Evolutionary conservation across 1,140 invertebrate species (phyloP).

Genomic region (Macrobrachium nipponense): DNA sequence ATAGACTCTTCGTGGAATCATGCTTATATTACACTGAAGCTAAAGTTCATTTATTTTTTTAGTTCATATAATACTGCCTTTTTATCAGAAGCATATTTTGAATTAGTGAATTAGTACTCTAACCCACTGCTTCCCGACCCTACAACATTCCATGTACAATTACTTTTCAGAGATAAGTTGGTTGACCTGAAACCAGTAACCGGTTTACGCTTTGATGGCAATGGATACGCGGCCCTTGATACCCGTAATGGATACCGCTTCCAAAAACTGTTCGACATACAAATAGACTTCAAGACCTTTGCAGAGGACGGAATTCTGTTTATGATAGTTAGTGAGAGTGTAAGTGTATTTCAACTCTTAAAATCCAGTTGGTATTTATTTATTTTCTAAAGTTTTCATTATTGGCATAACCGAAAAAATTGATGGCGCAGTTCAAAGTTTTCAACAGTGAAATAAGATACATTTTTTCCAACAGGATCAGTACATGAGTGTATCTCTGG

Average conservation of each 20-base stretch:
- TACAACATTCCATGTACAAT: not conserved
- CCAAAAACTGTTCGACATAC: constrained; percentile 73
- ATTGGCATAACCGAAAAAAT: too few species aligned
- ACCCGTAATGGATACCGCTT: constrained; percentile 72
- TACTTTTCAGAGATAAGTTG: constrained; percentile 71
- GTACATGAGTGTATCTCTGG: constrained; percentile 44
- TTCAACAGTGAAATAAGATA: not conserved
- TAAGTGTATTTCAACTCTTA: constrained; percentile 65
- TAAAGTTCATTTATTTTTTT: too few species aligned
- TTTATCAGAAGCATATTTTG: too few species aligned
- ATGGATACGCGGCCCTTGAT: constrained; percentile 82
- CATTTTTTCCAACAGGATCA: constrained; percentile 32
- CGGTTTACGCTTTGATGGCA: constrained; percentile 87
- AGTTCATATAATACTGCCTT: too few species aligned
- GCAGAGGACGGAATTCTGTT: constrained; percentile 89
- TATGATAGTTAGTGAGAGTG: constrained; percentile 68
- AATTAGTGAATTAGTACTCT: too few species aligned
- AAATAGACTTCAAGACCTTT: constrained; percentile 87
- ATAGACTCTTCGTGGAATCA: too few species aligned
- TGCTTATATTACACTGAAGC: too few species aligned
- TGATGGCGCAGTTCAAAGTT: too few species aligned
- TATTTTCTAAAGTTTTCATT: constrained; percentile 22
- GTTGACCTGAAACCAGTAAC: constrained; percentile 75
- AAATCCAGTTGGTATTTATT: not conserved
- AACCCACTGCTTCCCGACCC: too few species aligned